Base-by-base conservation (phyloP, 2,888 invertebrate species). In the Epinotia bilunana region DNA sequence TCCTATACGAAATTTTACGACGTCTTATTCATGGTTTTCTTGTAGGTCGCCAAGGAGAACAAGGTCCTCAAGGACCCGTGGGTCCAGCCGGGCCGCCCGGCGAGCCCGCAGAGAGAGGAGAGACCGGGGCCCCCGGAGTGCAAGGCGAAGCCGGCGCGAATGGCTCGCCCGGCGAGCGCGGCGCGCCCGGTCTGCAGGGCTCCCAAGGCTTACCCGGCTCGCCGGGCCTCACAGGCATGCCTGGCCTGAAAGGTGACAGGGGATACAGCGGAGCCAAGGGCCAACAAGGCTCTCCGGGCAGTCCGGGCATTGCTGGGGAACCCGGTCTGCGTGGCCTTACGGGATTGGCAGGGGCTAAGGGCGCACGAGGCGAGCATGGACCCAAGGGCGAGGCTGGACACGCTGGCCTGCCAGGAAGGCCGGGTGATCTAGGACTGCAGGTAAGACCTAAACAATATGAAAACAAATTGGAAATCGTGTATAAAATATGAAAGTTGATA, bases 21-120 rank as follows among this genome's bases (percentile, higher is more conserved):
- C 4, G 46, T 49, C 0, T 53, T 76, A 67, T 28, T 49, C 64
- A 55, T 39, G 2, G 4, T 23, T 23, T 39, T 46, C 20, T 53
- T 53, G 33, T 80, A 93, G 96, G 96, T 70, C 95, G 95, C 75
- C 95, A 95, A 87, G 97, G 98, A 77, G 97, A 97, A 83, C 95
- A 97, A 84, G 97, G 97, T 0, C 95, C 95, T 0, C 96, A 96
- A 86, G 98, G 98, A n/a, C 95, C 95, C 18, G 88, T 96, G 28
- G 97, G 97, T 4, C 96, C 96, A 0, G 93, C 95, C 0, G 98
- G 98, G 2, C 96, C 97, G 1, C 97, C 97, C 0, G 98, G 98
- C 18, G 97, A 97, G 88, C 96, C 97, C 63, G 97, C 96, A 0
- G 97, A 97, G 87, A 92, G 97, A 82, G 97, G 97, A 23, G 97